Base-by-base conservation (phyloP, 2,888 invertebrate genomes). In the Erebia palarica region DNA sequence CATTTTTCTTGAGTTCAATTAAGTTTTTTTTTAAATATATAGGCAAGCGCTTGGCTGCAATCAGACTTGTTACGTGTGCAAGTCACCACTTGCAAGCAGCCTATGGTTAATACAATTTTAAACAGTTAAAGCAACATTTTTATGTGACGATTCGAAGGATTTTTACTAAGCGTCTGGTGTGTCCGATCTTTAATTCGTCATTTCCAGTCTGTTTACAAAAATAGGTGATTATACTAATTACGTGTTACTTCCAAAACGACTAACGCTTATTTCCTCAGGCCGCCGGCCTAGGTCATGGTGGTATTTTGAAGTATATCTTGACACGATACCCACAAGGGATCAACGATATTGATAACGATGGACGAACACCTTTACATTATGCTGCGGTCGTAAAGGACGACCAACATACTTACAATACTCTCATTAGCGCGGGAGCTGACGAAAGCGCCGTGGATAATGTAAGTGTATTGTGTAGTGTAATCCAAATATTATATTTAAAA, bases 321-420 rank as follows among this genome's bases (percentile, higher is more conserved):
- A 94, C 95, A 61, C 94, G 95, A 75, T 96, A 95, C 84, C 96
- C 96, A 7, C 94, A 95, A 82, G 95, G 96, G 2, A 94, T 96
- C 42, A 94, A 95, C 65, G 94, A 95, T 53, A 91, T 94, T 18
- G 98, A 98, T 87, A 95, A 95, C 81, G 97, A 98, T 73, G 98
- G 98, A 27, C 94, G 97, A 77, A 97, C 97, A 0, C 96, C 98
- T 0, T 89, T 98, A 64, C 98, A 98, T 89, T 98, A 97, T 88
- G 97, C 98, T 0, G 97, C 97, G 2, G 94, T 96, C 14, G 93
- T 96, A 36, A 96, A 96, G 84, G 97, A 97, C 80, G 96, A 96
- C 68, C 96, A 95, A 75, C 94, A 95, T 76, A 96, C 96, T 81
- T 98, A 96, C 82, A 95, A 96, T 80, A 95, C 96, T 69, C 94